Conservation (phyloP, 2,888 invertebrate species). For the Galeruca laticollis region DNA sequence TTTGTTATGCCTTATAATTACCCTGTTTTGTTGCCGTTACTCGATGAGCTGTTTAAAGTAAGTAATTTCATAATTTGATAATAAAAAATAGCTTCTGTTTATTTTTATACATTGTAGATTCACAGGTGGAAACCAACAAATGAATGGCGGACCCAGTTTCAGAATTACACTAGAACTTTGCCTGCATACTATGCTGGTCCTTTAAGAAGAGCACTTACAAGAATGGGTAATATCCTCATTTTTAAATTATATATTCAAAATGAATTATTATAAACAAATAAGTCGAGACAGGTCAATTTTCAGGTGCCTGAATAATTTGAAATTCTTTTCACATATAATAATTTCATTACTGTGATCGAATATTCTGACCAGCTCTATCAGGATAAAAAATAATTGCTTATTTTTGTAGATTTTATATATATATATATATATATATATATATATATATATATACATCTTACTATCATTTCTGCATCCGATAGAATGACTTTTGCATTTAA, state of each 20-base stretch:
- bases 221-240: conserved; percentile 76
- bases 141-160: conserved; percentile 94
- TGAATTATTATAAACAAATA: too few species aligned
- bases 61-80: conserved; percentile 22
- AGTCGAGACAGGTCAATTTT: too few species aligned
- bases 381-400: too few species aligned
- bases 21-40: conserved; percentile 89
- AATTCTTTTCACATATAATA: too few species aligned
- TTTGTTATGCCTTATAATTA: conserved; percentile 99
- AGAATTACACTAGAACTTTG: conserved; percentile 94
- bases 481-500: too few species aligned
- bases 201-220: conserved; percentile 86
- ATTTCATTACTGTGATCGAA: too few species aligned
- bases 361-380: too few species aligned
- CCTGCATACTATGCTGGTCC: conserved; percentile 95
- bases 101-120: conserved; percentile 70
- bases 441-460: too few species aligned
- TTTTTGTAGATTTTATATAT: too few species aligned
- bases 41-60: conserved; percentile 94
- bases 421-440: too few species aligned
- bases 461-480: too few species aligned
- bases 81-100: conserved; percentile 4
- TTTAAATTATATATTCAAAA: background rate
- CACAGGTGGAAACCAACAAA: conserved; percentile 92
- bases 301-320: too few species aligned